A percentile compares a stretch with the other conserved stretches of the same genome.
phyloP scores from a whole-genome alignment of 2,113 vertebrate genomes.

The Chamaetylas fuelleborni region DNA sequence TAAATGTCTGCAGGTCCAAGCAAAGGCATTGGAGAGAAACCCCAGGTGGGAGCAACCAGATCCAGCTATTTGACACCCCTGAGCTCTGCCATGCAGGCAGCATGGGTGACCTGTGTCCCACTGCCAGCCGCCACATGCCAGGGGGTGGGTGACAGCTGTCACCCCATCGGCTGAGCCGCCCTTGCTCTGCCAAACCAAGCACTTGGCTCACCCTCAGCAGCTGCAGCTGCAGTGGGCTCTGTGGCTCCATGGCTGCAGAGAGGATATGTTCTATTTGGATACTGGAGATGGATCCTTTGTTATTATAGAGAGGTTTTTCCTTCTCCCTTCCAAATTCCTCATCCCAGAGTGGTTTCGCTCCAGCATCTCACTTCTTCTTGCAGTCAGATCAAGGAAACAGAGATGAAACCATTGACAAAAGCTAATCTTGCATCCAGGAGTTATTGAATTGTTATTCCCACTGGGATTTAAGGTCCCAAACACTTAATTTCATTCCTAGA shows the following conservation, averaged over 20 bases:
- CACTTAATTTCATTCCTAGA: neutral
- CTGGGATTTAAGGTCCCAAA: neutral
- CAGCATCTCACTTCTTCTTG: neutral
- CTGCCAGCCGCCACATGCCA: neutral
- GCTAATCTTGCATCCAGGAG: neutral
- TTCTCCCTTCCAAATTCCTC: neutral
- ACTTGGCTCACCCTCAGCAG: neutral
- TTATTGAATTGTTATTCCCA: neutral
- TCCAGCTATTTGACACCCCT: neutral
- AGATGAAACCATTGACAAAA: neutral
- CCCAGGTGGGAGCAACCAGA: neutral
- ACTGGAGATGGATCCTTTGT: neutral
- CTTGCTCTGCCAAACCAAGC: neutral
- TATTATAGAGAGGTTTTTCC: neutral
- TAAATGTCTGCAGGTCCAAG: neutral
- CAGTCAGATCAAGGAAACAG: neutral
- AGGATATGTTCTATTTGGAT: neutral
- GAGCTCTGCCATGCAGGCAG: rapidly evolving
- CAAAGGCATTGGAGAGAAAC: neutral
- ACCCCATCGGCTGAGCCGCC: neutral
- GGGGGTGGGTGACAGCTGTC: neutral
- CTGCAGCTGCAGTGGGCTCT: neutral
- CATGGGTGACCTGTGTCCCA: neutral
- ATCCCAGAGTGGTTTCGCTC: neutral
- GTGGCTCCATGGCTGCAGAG: neutral